Conservation (phyloP, 2,797 vertebrate genomes). For the Enteromius trimaculatus region DNA sequence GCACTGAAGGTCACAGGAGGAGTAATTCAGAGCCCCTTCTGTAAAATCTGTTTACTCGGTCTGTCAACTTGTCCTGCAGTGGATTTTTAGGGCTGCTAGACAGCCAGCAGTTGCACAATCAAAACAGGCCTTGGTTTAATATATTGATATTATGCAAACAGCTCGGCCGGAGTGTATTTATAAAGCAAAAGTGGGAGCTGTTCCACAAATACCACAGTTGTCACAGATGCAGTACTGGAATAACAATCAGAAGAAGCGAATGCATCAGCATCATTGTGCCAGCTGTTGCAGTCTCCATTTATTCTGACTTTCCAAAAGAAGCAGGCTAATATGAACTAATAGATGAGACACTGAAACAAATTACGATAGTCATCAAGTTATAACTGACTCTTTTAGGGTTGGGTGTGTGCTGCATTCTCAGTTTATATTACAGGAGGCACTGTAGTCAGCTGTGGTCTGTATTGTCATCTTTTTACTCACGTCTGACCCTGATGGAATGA, state of each 20-base stretch:
- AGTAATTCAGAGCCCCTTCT: slow-evolving; percentile 26
- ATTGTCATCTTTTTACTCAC: too few relatives aligned
- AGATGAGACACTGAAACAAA: slow-evolving; percentile 33
- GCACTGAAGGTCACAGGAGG: background rate
- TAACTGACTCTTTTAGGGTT: slow-evolving; percentile 13
- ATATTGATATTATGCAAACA: slow-evolving; percentile 40
- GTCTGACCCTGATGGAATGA: too few relatives aligned
- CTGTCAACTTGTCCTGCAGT: slow-evolving; percentile 26
- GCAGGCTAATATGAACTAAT: slow-evolving; percentile 26
- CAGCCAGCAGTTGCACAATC: slow-evolving; percentile 14
- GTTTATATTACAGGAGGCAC: background rate
- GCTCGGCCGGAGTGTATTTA: slow-evolving; percentile 10
- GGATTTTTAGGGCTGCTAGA: slow-evolving; percentile 5
- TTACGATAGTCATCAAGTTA: slow-evolving; percentile 32
- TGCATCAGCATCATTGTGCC: slow-evolving; percentile 15
- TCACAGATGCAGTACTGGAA: slow-evolving; percentile 37
- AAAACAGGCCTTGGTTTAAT: slow-evolving; percentile 29
- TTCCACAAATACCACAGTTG: slow-evolving; percentile 37
- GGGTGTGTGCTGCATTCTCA: background rate
- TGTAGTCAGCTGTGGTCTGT: background rate
- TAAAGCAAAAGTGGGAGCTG: slow-evolving; percentile 19
- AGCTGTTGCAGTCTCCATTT: slow-evolving; percentile 34
- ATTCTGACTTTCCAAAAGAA: slow-evolving; percentile 34
- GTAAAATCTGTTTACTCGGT: background rate
- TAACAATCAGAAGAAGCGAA: slow-evolving; percentile 39